Evolutionary conservation across 2,888 invertebrate species (phyloP).

Genomic region (Nipponacmea schrenckii): DNA sequence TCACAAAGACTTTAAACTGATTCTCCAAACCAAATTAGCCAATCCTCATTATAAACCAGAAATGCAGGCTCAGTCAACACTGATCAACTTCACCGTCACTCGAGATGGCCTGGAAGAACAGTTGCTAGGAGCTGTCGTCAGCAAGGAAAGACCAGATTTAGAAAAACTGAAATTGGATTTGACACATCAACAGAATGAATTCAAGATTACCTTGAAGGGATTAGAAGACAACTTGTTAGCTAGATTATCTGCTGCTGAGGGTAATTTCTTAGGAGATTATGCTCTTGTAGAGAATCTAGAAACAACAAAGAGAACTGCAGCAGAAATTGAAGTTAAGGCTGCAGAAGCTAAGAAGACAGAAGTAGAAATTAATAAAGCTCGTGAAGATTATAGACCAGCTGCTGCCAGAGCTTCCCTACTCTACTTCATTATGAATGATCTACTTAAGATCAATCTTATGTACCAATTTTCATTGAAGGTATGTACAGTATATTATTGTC

Average conservation of each 20-base stretch:
- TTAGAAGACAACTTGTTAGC: slow-evolving; percentile 93
- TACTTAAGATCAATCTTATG: slow-evolving; percentile 95
- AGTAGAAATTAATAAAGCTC: slow-evolving; percentile 89
- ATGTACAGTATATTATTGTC: slow-evolving; percentile 6
- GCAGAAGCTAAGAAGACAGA: slow-evolving; percentile 92
- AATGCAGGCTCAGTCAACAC: slow-evolving; percentile 97
- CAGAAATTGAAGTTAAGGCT: slow-evolving; percentile 91
- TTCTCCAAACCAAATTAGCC: slow-evolving; percentile 93
- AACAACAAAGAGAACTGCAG: slow-evolving; percentile 93
- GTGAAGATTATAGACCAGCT: slow-evolving; percentile 91
- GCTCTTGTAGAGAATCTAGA: slow-evolving; percentile 95
- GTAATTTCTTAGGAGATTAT: slow-evolving; percentile 93
- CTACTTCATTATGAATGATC: slow-evolving; percentile 94
- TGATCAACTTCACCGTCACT: slow-evolving; percentile 97
- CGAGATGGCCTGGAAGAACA: slow-evolving; percentile 95
- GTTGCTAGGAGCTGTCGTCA: slow-evolving; percentile 93
- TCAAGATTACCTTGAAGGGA: slow-evolving; percentile 89
- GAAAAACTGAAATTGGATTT: slow-evolving; percentile 94
- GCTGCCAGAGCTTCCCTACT: slow-evolving; percentile 91
- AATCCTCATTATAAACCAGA: slow-evolving; percentile 98
- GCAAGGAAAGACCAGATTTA: slow-evolving; percentile 94
- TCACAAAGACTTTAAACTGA: slow-evolving; percentile 84
- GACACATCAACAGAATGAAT: slow-evolving; percentile 96
- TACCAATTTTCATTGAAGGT: slow-evolving; percentile 97
- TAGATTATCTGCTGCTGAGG: slow-evolving; percentile 89